Base-by-base conservation (phyloP, 1,140 invertebrate genomes). In the Drosophila pachea region DNA sequence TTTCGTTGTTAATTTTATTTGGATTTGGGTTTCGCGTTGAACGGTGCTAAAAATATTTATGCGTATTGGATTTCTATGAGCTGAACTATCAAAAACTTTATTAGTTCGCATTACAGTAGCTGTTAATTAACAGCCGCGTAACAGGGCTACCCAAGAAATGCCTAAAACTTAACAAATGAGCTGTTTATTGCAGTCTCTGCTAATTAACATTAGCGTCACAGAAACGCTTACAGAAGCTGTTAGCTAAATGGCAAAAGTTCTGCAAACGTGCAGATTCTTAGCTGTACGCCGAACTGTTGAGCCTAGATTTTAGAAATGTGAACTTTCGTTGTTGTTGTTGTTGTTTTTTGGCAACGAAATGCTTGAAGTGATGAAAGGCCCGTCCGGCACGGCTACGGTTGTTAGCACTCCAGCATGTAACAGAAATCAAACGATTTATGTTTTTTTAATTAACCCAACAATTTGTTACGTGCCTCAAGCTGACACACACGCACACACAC, bases 361-460 rank as follows among this genome's bases (percentile, higher is more conserved):
- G 45, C 54, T 76, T 52, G 29, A 73, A 61, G 49, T 83, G 79
- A 78, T 82, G 78, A 82, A 82, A 82, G 79, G 78, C 72, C 61
- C 72, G 61, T 82, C 75, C 68, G 60, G 49, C 60, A 40, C 68
- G 73, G 65, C 58, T 68, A 78, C 73, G 62, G 68, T 76, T 76
- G 71, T 81, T 73, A 67, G 67, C 63, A 63, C 63, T 52, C 52
- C 64, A 54, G 36, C 16, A 31, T 42, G 49, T 64, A 74, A 68
- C 61, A 68, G 72, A 84, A 86, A 78, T 83, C 74, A 79, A 88
- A 88, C 86, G 81, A 88, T 88, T 88, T 88, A 88, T 88, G 86
- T 77, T 88, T 88, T 88, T 88, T 88, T 88, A 88, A 88, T 88
- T 88, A 88, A 88, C 86, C 86, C 72, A 78, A 74, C 86, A 86